Base-by-base conservation (phyloP, 2,797 vertebrate species). In the Hypotaenidia okinawae region DNA sequence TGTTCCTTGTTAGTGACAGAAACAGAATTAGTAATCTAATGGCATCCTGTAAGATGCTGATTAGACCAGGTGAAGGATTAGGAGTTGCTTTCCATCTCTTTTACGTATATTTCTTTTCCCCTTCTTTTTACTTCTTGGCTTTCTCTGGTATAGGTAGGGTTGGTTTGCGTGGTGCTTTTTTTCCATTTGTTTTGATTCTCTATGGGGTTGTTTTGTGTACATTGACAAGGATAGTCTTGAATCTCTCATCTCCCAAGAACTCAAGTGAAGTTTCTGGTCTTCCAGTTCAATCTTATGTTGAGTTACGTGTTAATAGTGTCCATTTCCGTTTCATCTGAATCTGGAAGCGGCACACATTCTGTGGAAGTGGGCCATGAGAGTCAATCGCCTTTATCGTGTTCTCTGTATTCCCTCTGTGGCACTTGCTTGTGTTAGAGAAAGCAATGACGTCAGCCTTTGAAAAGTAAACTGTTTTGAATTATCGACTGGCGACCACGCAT, bases 381-480 rank as follows among this genome's bases (percentile, higher is more conserved):
- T n/a, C 37, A 72, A 93, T 59, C 70, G 76, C 51, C 58, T 91
- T 79, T 89, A 73, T 61, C 6, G 0, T 79, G 8, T 70, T 74
- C 58, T 75, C 16, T 69, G 15, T 75, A 21, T 93, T 95, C 92
- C 74, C 55, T 68, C 35, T 91, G 10, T 77, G 57, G 70, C 55
- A 43, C 19, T 95, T 4, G 2, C 79, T 92, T 61, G 45, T 82
- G 49, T 52, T 68, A 5, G 74, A 87, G 78, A 96, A 66, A 93
- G 80, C 83, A 82, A 25, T 94, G 87, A 95, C 16, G 14, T 92
- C 86, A 96, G 83, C 57, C 67, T 62, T 49, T 88, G 70, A 72
- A 58, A 96, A 92, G 78, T 93, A 87, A 91, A 90, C 81, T 94
- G 66, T 66, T 95, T 63, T 89, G 87, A 88, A 84, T 91, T 94